Conservation (phyloP, 2,113 vertebrate genomes). For the Indri indri region DNA sequence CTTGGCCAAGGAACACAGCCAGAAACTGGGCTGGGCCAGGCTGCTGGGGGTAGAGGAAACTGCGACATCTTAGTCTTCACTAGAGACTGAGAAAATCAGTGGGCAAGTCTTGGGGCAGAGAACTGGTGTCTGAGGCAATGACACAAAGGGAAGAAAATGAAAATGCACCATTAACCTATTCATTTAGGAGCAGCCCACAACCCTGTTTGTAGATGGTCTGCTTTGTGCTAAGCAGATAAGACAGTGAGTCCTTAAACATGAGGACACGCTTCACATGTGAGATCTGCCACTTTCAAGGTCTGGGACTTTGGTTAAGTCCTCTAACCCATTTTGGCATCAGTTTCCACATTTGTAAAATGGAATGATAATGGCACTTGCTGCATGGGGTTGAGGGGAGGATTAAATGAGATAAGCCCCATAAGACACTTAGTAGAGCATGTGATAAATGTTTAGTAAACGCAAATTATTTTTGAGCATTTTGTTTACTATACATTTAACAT, state of each 20-base stretch:
- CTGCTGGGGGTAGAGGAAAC: neutral
- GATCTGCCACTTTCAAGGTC: neutral
- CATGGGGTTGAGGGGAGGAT: neutral
- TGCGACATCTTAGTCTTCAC: neutral
- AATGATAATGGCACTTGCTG: neutral
- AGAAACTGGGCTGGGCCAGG: neutral
- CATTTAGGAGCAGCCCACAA: neutral
- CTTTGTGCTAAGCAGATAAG: neutral
- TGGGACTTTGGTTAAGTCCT: neutral
- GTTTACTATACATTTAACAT: neutral
- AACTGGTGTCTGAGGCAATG: neutral
- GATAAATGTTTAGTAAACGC: neutral
- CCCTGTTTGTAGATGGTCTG: neutral
- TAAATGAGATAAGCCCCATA: neutral
- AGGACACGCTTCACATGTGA: neutral
- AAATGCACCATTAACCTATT: neutral
- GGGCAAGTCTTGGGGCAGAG: neutral
- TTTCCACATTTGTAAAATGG: slow-evolving; percentile 24
- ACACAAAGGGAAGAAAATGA: neutral
- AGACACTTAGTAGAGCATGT: neutral
- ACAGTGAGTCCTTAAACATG: neutral
- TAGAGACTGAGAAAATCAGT: neutral
- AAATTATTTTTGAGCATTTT: neutral
- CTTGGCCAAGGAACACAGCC: slow-evolving; percentile 37
- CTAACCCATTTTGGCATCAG: neutral